Base-by-base conservation (phyloP, 2,797 vertebrate genomes). In the Sebastes nivosus region DNA sequence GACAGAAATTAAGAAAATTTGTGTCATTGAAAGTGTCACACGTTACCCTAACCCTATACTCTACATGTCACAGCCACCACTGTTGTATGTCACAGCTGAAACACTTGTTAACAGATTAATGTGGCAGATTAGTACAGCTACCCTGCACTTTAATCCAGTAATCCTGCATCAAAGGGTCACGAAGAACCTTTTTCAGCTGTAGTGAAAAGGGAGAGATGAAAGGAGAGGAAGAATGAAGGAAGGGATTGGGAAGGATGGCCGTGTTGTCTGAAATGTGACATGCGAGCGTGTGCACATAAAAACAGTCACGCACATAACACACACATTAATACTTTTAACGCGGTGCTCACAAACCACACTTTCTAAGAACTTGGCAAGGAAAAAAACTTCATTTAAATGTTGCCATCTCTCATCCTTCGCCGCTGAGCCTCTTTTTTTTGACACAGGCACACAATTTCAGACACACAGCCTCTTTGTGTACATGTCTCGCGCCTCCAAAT, bases 121-220 rank as follows among this genome's bases (percentile, higher is more conserved):
- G 83, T 81, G 64, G 67, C 83, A 90, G 89, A 94, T 94, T 92
- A 93, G 85, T 68, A 79, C 86, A 78, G 87, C 79, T 82, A 85
- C 82, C 80, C 87, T 81, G 75, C 89, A 84, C 85, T 89, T 91
- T 92, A 95, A 96, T 94, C 94, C 92, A 87, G 83, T 95, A 95
- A 95, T 93, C 91, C 92, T 81, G 88, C 93, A 93, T 94, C 94
- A 95, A 94, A 95, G 92, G 90, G 90, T 94, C 92, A 89, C 67
- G 79, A 73, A 86, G 83, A 92, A 90, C 66, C 82, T 76, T 89
- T 87, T 68, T 79, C 60, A 87, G 77, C 75, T 22, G 54, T 5
- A 18, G 63, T 83, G 71, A 86, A 90, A 91, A 74, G n/a, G 24
- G 67, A 20, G 55, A 86, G 91, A 92, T 93, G 85, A 90, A 91